Evolutionary conservation across 1,140 invertebrate species (phyloP), one percentile per base, ranked within the genome.

Genomic region (Zaprionus ornatus): DNA sequence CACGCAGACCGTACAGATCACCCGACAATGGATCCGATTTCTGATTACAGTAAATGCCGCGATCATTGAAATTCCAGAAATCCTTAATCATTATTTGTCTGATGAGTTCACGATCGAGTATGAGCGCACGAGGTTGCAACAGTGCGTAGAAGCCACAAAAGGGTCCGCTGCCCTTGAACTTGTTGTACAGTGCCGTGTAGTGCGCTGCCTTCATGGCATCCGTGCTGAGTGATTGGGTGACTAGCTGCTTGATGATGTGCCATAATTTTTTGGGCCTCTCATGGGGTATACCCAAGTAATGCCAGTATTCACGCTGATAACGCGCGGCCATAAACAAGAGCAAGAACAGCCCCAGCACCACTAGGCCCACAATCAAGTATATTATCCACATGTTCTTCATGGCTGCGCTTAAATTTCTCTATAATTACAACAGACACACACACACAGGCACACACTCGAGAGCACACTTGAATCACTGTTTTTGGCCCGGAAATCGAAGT

Each of bases 41-140:
- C 17, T 93, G 92, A 62, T 94, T 93, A 37, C 93, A 92, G 70
- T 93, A 94, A 59, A 94, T 91, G 1, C 94, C 93, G 21, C 94
- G 93, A 37, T 94, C 93, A 73, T 94, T 92, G 70, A 95, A 95
- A 82, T 94, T 92, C 54, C 93, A 91, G 74, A 94, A 95, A 85
- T 95, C 94, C 82, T 94, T 95, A 12, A 95, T 93, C 52, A 95
- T 82, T 7, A 95, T 93, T 35, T 92, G 91, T 50, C 95, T 94
- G 4, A 95, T 94, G 37, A 95, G 78, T 37, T 95, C 94, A 6
- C 92, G 91, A 73, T 94, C 94, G 19, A 94, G 92, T 7, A 92
- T 77, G n/a, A 92, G 23, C 1, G 80, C 91, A 0, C 86, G 76
- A 3, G 91, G 91, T 54, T 92, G 86, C 12, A 92, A 56, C 27